Percentiles rank a stretch among this genome's conserved stretches.
phyloP scores from a whole-genome alignment of 2,888 invertebrate species.

The Camponotus fellah region DNA sequence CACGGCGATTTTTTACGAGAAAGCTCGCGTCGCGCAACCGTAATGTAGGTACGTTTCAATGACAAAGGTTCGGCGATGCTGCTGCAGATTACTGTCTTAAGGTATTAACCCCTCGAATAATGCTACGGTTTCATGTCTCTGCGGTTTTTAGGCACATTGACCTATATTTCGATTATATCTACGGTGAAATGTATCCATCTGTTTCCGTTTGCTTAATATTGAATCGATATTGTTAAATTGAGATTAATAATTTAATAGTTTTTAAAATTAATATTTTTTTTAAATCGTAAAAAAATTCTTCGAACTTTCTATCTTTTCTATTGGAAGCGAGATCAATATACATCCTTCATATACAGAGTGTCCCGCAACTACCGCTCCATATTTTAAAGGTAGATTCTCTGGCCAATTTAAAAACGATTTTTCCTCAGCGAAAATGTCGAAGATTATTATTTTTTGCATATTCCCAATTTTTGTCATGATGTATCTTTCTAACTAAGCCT shows the following conservation, averaged over 20 bases:
- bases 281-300: too few species aligned
- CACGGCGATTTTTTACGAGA: slow-evolving; percentile 26
- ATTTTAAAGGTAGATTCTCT: too few species aligned
- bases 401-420: too few species aligned
- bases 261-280: too few species aligned
- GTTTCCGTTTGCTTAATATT: neutral
- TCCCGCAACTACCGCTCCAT: too few species aligned
- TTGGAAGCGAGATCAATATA: too few species aligned
- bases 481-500: too few species aligned
- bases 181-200: neutral
- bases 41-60: slow-evolving; percentile 29
- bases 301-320: too few species aligned
- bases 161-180: slow-evolving; percentile 13
- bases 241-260: neutral
- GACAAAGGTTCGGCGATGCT: slow-evolving; percentile 1
- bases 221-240: neutral
- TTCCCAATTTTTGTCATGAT: too few species aligned
- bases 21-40: slow-evolving; percentile 5
- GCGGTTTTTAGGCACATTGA: slow-evolving; percentile 9
- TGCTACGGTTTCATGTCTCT: neutral
- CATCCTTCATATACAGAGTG: too few species aligned
- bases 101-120: slow-evolving; percentile 17
- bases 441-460: too few species aligned
- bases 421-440: too few species aligned
- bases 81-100: slow-evolving; percentile 30